Percentiles rank a stretch among this genome's conserved stretches.
These are phyloP conservation scores for Lampropteryx suffumata DNA, from an alignment of 2,888 invertebrate species.

Conservation along the genomic window DNA sequence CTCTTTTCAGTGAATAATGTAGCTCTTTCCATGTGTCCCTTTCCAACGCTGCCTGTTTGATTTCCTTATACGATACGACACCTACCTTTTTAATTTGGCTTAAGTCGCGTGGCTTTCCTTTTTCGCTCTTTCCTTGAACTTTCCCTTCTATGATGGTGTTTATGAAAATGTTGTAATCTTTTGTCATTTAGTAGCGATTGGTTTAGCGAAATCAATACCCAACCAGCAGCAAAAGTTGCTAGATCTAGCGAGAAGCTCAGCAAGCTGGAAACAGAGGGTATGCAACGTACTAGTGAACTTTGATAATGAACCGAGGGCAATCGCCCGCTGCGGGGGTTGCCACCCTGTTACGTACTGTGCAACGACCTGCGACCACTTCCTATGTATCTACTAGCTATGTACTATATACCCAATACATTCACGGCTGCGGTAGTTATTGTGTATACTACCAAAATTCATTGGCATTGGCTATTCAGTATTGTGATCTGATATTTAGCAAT, in stretches of 20 bases:
- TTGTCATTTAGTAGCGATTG: too few relatives aligned
- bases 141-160: too few relatives aligned
- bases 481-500: too few relatives aligned
- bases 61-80: too few relatives aligned
- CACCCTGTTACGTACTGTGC: slow-evolving; percentile 60
- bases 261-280: slow-evolving; percentile 38
- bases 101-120: too few relatives aligned
- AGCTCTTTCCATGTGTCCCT: too few relatives aligned
- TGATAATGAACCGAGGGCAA: slow-evolving; percentile 79
- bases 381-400: slow-evolving; percentile 21
- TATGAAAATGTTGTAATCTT: too few relatives aligned
- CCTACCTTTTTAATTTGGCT: too few relatives aligned
- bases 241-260: slow-evolving; percentile 2
- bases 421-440: slow-evolving; percentile 24
- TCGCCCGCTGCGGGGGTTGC: slow-evolving; percentile 56
- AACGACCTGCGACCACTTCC: slow-evolving; percentile 66
- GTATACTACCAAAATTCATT: slow-evolving; percentile 10
- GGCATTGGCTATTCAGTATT: too few relatives aligned
- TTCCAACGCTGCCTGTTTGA: too few relatives aligned
- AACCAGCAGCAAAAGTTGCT: not conserved
- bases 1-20: too few relatives aligned
- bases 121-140: too few relatives aligned
- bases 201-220: not conserved
- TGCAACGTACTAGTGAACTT: slow-evolving; percentile 79
- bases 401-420: slow-evolving; percentile 27